Base-by-base conservation (phyloP, 2,888 invertebrate species). In the Eupithecia subumbrata region DNA sequence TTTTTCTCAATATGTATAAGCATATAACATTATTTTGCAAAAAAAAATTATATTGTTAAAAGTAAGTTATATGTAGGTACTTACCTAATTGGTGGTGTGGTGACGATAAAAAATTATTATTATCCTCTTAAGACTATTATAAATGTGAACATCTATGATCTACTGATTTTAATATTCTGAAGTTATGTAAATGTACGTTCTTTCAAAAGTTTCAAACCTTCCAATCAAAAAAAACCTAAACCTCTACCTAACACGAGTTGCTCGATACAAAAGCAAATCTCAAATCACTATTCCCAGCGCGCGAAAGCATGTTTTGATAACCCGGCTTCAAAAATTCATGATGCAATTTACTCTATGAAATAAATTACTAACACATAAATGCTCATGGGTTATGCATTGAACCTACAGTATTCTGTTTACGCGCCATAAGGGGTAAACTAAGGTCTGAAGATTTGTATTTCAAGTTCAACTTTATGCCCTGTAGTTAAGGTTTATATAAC, bases 361-460 rank as follows among this genome's bases (percentile, higher is more conserved):
- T 73, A 76, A 72, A 78, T 75, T 76, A 74, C 76, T 69, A 80
- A 80, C 79, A 83, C 83, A 83, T 80, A 82, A 77, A 76, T 69
- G 79, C 79, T 80, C 78, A 83, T 81, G 82, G 79, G 80, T 82
- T 81, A 82, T 82, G 82, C 81, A 83, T 81, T 74, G 80, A 25
- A 43, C 40, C 43, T 76, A 64, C 79, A 84, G 82, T 85, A 83
- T 84, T 80, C 79, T 82, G 84, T 86, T 86, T 82, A 85, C 83
- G 85, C 83, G 80, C 74, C 74, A 69, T 79, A 78, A 18, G 82
- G 82, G 84, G 83, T 84, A 80, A 81, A 60, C 22, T 67, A 40
- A 40, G 37, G 82, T 84, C 79, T 82, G 80, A 78, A 78, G 43
- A 71, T 71, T 22, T 56, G 64, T 72, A 68, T 76, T 74, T 76